A percentile compares a stretch with the other conserved stretches of the same genome.
Conservation (phyloP, 2,888 invertebrate genomes). For the Molanna angustata region DNA sequence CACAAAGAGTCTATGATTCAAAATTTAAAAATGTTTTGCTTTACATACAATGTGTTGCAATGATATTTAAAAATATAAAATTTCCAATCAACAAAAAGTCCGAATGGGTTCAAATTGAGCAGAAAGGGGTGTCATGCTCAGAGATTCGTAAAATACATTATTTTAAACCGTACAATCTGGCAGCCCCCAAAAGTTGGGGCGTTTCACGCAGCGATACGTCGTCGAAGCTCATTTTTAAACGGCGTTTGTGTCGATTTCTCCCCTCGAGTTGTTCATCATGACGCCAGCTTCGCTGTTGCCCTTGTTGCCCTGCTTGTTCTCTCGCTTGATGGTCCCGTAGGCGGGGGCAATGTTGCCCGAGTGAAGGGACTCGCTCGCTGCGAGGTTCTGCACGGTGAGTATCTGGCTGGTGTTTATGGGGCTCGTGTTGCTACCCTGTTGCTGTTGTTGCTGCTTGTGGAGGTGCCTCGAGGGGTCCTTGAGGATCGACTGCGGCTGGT, state of each 20-base stretch:
- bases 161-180: too few relatives aligned
- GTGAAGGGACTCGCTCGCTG: constrained; percentile 37
- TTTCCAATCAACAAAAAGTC: too few relatives aligned
- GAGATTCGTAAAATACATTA: too few relatives aligned
- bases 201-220: too few relatives aligned
- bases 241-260: constrained; percentile 33
- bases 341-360: constrained; percentile 50
- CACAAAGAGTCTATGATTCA: too few relatives aligned
- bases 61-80: too few relatives aligned
- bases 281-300: constrained; percentile 30
- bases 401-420: constrained; percentile 52
- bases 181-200: too few relatives aligned
- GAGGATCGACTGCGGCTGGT: constrained; percentile 60
- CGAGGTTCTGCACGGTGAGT: constrained; percentile 58
- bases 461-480: constrained; percentile 62
- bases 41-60: too few relatives aligned
- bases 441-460: constrained; percentile 51
- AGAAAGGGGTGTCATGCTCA: too few relatives aligned
- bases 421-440: constrained; percentile 48
- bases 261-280: constrained; percentile 30
- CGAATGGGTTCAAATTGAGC: too few relatives aligned
- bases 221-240: constrained; percentile 28
- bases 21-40: too few relatives aligned
- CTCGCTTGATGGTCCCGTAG: constrained; percentile 54
- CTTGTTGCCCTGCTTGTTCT: constrained; percentile 51